A percentile compares a stretch with the other conserved stretches of the same genome.
Evolutionary conservation across 2,113 vertebrate genomes (phyloP).

Genomic region (Globicephala melas): DNA sequence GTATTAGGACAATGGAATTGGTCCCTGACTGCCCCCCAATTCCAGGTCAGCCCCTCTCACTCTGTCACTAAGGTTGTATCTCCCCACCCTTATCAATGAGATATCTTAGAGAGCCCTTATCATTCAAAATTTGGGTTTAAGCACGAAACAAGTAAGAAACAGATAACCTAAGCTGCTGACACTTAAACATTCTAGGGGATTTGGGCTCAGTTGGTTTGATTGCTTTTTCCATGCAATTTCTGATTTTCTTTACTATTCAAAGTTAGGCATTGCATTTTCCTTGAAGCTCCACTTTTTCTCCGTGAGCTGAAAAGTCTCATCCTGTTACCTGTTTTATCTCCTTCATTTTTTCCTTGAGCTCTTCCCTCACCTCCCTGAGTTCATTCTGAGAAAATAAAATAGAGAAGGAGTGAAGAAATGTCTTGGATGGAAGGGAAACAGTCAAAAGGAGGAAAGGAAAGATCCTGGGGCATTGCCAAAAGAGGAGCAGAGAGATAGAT

Average conservation of each 20-base stretch:
- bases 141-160: not conserved
- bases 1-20: not conserved
- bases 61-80: not conserved
- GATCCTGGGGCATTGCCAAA: not conserved
- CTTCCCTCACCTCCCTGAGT: slow-evolving; percentile 71
- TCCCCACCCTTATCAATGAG: not conserved
- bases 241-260: not conserved
- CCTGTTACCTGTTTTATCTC: slow-evolving; percentile 73
- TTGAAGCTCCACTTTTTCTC: not conserved
- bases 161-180: not conserved
- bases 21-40: not conserved
- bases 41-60: not conserved
- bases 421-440: not conserved
- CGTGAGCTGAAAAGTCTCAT: not conserved
- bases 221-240: not conserved
- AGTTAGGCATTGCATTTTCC: not conserved
- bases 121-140: not conserved
- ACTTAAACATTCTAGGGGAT: not conserved
- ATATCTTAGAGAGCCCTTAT: not conserved
- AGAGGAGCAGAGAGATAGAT: not conserved
- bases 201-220: too few species aligned
- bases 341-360: slow-evolving; percentile 75
- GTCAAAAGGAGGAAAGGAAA: not conserved
- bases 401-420: not conserved
- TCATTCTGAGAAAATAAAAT: slow-evolving; percentile 63